These are phyloP conservation scores for Halocynthia aurantium DNA, from an alignment of 23 tunicate species.

Conservation along the genomic window DNA sequence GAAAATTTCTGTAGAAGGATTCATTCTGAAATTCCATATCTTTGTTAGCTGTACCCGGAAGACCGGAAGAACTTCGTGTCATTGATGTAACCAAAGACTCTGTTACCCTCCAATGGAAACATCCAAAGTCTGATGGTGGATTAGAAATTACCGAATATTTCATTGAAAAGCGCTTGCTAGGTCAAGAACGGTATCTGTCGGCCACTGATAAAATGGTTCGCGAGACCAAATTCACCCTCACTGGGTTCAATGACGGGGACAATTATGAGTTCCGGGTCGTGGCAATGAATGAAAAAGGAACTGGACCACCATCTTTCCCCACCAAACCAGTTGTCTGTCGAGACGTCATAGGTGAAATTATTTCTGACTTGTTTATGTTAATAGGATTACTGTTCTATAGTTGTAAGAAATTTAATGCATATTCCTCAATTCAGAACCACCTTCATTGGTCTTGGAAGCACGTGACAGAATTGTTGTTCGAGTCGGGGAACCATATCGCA, in stretches of 20 bases:
- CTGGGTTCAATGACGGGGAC: conserved; percentile 90
- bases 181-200: conserved; percentile 78
- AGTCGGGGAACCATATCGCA: conserved; percentile 73
- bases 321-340: conserved; percentile 87
- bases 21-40: not conserved
- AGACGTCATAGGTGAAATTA: conserved; percentile 39
- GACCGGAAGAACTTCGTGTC: conserved; percentile 27
- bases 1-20: not conserved
- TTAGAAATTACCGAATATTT: conserved; percentile 59
- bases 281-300: conserved; percentile 82
- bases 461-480: conserved; percentile 49
- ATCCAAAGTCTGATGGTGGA: conserved; percentile 78
- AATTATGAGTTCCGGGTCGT: conserved; percentile 84
- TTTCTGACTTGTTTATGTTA: not conserved
- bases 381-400: too few relatives aligned
- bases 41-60: conserved; percentile 22
- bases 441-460: conserved; percentile 53
- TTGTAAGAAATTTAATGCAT: too few relatives aligned
- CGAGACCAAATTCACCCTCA: conserved; percentile 60
- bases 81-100: conserved; percentile 64
- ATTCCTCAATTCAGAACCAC: conserved; percentile 35
- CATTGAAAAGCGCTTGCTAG: conserved; percentile 80
- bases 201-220: conserved; percentile 86
- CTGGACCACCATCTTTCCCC: conserved; percentile 85
- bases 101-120: conserved; percentile 76